Base-by-base conservation (phyloP, 2,888 invertebrate genomes). In the Spilosoma lubricipeda region DNA sequence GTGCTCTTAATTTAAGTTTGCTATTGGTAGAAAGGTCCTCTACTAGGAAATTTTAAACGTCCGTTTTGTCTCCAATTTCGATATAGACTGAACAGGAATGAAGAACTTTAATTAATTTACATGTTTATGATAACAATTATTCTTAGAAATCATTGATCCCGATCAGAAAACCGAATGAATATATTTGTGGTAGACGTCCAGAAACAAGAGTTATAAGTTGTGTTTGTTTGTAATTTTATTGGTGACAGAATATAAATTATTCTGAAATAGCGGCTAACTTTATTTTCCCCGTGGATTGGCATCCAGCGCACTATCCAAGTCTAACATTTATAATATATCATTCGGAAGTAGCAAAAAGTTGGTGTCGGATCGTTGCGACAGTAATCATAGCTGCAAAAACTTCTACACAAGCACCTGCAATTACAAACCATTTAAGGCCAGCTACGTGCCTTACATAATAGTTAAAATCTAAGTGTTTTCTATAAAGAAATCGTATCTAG, bases 381-480 rank as follows among this genome's bases (percentile, higher is more conserved):
- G 93, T 92, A 93, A 93, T 93, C 91, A 92, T 88, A 80, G 87
- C 80, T 69, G 89, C 91, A 94, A 94, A 93, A 95, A 94, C 89
- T 73, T 84, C 86, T 81, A 77, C 88, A 90, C 92, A 91, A 89
- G 91, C 91, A 88, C 90, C 92, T 91, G 92, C 94, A 94, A 95
- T 95, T 95, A 95, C 92, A 88, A 89, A 86, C 95, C 95, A 92
- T 93, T 93, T 95, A 94, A 89, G 94, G 95, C 83, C 77, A 83
- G 85, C 88, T 90, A 93, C 93, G 92, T 92, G 92, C 91, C 91
- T 91, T 90, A 92, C 93, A 93, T 89, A 90, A 91, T 91, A 90
- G 90, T 89, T 89, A 88, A 91, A 90, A 91, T 91, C 91, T 92
- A 90, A 91, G 89, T 90, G 88, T 89, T 90, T 90, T 85, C 85